Conservation (phyloP, 1,140 invertebrate species). For the Papilio dardanus region DNA sequence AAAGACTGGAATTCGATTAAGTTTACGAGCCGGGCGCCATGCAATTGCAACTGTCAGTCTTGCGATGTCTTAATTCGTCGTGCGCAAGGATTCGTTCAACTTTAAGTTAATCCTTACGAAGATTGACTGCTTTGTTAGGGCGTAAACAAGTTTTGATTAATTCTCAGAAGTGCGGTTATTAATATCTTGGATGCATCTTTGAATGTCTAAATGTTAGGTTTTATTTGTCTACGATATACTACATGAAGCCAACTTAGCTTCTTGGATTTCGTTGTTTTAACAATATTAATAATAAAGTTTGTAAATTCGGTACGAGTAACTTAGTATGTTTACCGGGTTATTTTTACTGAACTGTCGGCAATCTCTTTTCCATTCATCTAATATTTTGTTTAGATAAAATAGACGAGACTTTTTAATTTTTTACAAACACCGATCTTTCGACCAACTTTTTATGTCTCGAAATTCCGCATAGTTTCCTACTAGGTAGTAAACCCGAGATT, state of each 20-base stretch:
- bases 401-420: not conserved
- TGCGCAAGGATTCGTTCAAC: not conserved
- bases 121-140: conserved; percentile 17
- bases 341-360: too few species aligned
- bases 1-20: conserved; percentile 31
- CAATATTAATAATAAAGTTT: too few species aligned
- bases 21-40: conserved; percentile 25
- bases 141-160: conserved; percentile 20
- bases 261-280: too few species aligned
- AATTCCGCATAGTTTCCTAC: conserved; percentile 28
- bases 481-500: conserved; percentile 25
- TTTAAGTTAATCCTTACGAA: conserved; percentile 13
- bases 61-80: conserved; percentile 19
- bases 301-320: too few species aligned
- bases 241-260: not conserved
- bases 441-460: not conserved
- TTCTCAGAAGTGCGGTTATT: not conserved
- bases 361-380: too few species aligned
- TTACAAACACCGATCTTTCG: not conserved
- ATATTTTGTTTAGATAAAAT: too few species aligned
- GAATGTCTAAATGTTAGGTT: not conserved
- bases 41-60: conserved; percentile 24
- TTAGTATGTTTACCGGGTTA: too few species aligned
- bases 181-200: not conserved
- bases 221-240: not conserved